Evolutionary conservation across 2,888 invertebrate species (phyloP), one percentile per base, ranked within the genome.

Genomic region (Stomorhina lunata): DNA sequence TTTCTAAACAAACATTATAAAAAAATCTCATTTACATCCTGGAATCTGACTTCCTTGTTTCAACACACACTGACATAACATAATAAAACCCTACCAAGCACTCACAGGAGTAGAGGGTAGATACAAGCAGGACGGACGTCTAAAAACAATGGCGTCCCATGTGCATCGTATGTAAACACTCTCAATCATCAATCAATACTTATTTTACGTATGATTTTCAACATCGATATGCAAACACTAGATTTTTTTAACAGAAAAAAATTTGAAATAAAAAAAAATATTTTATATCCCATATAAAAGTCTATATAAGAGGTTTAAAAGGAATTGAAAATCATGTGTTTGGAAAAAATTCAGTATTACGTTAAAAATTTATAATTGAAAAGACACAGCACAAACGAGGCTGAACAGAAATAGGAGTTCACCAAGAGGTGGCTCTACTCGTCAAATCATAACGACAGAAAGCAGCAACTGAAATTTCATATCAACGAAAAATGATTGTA

Each of bases 161-260:
- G 61, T 77, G 69, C 77, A 68, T 40, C 57, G 59, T 77, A 59
- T 59, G 68, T 17, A 69, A 69, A 69, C 53, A 61, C 40, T 69
- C 25, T 61, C 43, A 69, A 77, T n/a, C n/a, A 77, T 69, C 77
- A 69, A 77, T 77, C 77, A 77, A 77, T 77, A 69, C 32, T 53
- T 63, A 69, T 77, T 61, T 27, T 53, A 77, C 69, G 69, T 69
- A 77, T 69, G 69, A 69, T 50, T 76, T 79, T 71, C 25, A 76
- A 71, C 75, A 79, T 71, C 61, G 82, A 79, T 79, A 66, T 76
- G 79, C 79, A 79, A 75, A 82, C 75, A 82, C 50, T 48, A 29
- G 10, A 37, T 48, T 22, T 50, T 59, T 59, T 45, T 5, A 9
- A 12, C 12, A 53, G 50, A 50, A 3, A 34, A 48, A 53, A 53